Percentiles rank a stretch among this genome's conserved stretches.
Evolutionary conservation across 2,888 invertebrate species (phyloP).

Genomic region (Xiphydria camelus): DNA sequence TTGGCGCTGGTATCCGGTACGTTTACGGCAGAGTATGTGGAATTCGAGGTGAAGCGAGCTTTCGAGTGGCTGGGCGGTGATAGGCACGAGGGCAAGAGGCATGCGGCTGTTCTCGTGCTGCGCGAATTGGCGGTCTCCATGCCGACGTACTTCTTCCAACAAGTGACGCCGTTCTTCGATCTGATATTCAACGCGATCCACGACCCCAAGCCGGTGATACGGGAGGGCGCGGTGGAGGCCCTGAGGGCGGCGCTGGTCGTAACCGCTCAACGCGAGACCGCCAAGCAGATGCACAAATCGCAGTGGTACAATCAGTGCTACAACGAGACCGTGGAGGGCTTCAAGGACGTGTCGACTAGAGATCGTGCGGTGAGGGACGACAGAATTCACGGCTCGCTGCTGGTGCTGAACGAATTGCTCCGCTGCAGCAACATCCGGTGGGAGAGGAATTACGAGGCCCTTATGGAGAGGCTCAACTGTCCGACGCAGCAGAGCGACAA

Average conservation of each 20-base stretch:
- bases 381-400: constrained; percentile 86
- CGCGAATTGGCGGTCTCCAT: constrained; percentile 93
- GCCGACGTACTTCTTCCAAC: constrained; percentile 97
- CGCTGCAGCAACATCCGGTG: constrained; percentile 87
- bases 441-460: constrained; percentile 78
- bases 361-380: constrained; percentile 87
- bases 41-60: constrained; percentile 94
- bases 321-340: constrained; percentile 82
- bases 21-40: constrained; percentile 95
- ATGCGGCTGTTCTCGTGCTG: constrained; percentile 89
- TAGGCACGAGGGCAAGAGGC: constrained; percentile 86
- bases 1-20: constrained; percentile 90
- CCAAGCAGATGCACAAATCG: constrained; percentile 85
- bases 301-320: constrained; percentile 94
- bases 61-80: constrained; percentile 94
- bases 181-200: constrained; percentile 89
- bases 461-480: constrained; percentile 66
- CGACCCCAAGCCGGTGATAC: constrained; percentile 87
- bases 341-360: constrained; percentile 68
- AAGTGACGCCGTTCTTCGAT: constrained; percentile 91
- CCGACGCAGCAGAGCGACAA: constrained; percentile 52
- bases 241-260: constrained; percentile 93
- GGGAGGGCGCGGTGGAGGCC: constrained; percentile 93
- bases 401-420: constrained; percentile 91
- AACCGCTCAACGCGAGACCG: constrained; percentile 94